phyloP scores from a whole-genome alignment of 1,140 invertebrate genomes.

The Drosophila carrolli region DNA sequence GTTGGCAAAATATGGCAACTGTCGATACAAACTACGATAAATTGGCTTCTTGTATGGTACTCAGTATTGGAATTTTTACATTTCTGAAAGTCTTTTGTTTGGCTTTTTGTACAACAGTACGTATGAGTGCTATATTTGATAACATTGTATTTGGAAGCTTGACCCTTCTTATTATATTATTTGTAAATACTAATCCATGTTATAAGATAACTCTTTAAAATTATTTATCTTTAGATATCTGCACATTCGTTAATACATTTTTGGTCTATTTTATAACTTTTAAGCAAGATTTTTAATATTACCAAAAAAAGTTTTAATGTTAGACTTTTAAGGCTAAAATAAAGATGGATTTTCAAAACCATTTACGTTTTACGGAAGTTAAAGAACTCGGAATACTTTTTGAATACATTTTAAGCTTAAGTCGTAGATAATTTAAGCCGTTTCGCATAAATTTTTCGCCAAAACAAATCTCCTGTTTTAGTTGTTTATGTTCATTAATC shows the following conservation, averaged over 20 bases:
- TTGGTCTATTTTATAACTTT: neutral
- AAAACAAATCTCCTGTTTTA: neutral
- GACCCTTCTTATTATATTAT: too few relatives aligned
- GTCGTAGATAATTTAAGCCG: too few relatives aligned
- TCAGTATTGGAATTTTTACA: neutral
- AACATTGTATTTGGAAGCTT: neutral
- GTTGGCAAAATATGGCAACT: conserved; percentile 3
- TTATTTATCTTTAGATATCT: too few relatives aligned
- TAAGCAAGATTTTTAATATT: too few relatives aligned
- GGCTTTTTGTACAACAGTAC: neutral
- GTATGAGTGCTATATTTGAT: neutral
- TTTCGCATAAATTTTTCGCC: neutral
- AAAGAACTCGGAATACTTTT: neutral
- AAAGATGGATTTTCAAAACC: too few relatives aligned
- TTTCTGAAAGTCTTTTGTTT: too few relatives aligned
- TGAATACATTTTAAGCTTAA: neutral
- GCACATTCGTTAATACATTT: too few relatives aligned
- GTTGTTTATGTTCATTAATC: neutral
- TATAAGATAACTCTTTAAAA: too few relatives aligned
- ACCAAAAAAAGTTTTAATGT: too few relatives aligned
- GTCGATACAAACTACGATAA: neutral
- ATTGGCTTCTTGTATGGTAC: neutral
- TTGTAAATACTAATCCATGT: too few relatives aligned
- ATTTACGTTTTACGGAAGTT: neutral
- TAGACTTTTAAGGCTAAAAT: too few relatives aligned